phyloP scores from a whole-genome alignment of 2,888 invertebrate species.

The Netelia fuscicornis region DNA sequence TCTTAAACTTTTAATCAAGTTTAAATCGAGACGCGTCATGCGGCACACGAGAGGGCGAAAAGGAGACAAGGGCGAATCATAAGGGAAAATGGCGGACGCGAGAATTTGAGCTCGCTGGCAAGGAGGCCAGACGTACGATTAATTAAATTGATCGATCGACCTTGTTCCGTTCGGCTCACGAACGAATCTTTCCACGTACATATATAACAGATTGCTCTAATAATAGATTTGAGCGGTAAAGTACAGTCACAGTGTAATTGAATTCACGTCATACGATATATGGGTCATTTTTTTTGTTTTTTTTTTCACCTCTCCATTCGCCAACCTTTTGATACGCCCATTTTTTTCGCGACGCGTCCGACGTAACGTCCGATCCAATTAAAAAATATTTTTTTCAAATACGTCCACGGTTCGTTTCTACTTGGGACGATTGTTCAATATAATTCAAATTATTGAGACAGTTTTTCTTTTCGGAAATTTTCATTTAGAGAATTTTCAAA shows the following conservation, averaged over 20 bases:
- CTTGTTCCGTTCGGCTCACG: constrained; percentile 52
- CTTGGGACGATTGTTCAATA: no score
- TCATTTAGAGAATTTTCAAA: no score
- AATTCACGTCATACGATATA: constrained; percentile 9
- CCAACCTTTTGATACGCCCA: neutral
- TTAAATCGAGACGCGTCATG: constrained; percentile 54
- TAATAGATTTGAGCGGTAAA: constrained; percentile 52
- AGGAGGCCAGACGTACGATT: constrained; percentile 55
- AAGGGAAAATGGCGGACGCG: constrained; percentile 31
- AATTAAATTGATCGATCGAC: constrained; percentile 68
- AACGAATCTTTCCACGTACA: constrained; percentile 33
- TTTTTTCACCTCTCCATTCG: neutral
- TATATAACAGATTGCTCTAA: constrained; percentile 51
- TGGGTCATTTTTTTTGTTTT: constrained; percentile 34
- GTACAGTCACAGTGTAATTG: constrained; percentile 10
- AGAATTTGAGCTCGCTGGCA: constrained; percentile 46
- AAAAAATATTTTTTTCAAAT: no score
- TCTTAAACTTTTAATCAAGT: constrained; percentile 64
- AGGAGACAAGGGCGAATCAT: constrained; percentile 10
- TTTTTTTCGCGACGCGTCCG: neutral
- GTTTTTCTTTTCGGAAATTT: no score
- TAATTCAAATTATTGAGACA: no score
- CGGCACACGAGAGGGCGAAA: constrained; percentile 10
- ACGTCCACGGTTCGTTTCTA: no score
- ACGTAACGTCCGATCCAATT: no score